A percentile compares a stretch with the other conserved stretches of the same genome.
These are phyloP conservation scores for Phaetusa simplex DNA, from an alignment of 2,113 vertebrate species.

Conservation along the genomic window DNA sequence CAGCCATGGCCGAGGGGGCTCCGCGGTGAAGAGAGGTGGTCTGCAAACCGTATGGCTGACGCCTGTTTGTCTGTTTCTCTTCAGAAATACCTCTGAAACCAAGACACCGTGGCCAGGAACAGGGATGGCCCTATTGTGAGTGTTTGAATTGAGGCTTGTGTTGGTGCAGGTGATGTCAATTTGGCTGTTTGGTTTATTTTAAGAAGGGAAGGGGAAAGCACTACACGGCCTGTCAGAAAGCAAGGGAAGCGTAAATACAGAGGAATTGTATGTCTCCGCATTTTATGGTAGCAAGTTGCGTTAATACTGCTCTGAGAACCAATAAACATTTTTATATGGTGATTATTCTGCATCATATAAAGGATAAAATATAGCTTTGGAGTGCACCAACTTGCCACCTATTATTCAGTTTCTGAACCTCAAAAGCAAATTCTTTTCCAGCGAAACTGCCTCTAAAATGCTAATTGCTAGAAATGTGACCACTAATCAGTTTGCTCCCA, in stretches of 20 bases:
- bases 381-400: background rate
- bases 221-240: background rate
- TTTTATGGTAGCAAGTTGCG: background rate
- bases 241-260: background rate
- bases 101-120: background rate
- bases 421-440: slow-evolving; percentile 37
- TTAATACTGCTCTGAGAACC: background rate
- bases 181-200: background rate
- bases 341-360: background rate
- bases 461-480: slow-evolving; percentile 7
- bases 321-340: background rate
- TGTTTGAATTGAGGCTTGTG: background rate
- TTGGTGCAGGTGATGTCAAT: background rate
- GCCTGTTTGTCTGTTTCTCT: background rate
- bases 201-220: background rate
- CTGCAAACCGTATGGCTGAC: background rate
- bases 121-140: background rate
- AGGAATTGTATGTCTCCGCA: background rate
- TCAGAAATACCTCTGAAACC: background rate
- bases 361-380: background rate
- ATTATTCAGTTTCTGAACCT: background rate
- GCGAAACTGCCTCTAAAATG: background rate
- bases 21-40: background rate
- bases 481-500: background rate
- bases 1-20: rapidly evolving